A percentile compares a stretch with the other conserved stretches of the same genome.
phyloP scores from a whole-genome alignment of 2,113 vertebrate species.

The Gila orcuttii region DNA sequence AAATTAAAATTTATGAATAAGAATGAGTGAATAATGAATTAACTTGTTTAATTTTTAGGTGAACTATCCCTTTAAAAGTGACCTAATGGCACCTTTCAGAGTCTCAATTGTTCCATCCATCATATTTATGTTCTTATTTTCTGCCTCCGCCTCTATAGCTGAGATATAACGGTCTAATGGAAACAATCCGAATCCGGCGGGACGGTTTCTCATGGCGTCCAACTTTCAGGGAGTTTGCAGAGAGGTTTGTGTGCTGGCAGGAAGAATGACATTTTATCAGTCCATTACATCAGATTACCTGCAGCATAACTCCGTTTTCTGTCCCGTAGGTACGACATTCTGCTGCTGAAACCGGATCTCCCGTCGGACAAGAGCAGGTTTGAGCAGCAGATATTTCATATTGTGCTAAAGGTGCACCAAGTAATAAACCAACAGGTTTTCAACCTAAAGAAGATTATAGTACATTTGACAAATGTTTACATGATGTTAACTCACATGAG shows the following conservation, averaged over 20 bases:
- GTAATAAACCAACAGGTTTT: no score
- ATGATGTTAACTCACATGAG: neutral
- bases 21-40: neutral
- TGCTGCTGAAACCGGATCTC: constrained; percentile 70
- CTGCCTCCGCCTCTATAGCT: constrained; percentile 62
- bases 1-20: neutral
- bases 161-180: constrained; percentile 77
- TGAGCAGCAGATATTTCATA: neutral
- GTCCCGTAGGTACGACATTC: constrained; percentile 72
- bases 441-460: neutral
- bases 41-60: neutral
- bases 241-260: constrained; percentile 65
- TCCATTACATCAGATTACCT: neutral
- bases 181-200: constrained; percentile 78
- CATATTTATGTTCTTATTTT: neutral
- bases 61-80: neutral
- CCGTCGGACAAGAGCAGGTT: constrained; percentile 74
- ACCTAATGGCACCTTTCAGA: neutral
- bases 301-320: neutral
- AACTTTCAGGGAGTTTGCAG: constrained; percentile 75
- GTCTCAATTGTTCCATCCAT: neutral
- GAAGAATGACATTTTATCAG: neutral
- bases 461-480: neutral
- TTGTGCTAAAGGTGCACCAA: neutral
- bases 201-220: constrained; percentile 81